Evolutionary conservation across 1,140 invertebrate species (phyloP).

Genomic region (Bemisia tabaci): DNA sequence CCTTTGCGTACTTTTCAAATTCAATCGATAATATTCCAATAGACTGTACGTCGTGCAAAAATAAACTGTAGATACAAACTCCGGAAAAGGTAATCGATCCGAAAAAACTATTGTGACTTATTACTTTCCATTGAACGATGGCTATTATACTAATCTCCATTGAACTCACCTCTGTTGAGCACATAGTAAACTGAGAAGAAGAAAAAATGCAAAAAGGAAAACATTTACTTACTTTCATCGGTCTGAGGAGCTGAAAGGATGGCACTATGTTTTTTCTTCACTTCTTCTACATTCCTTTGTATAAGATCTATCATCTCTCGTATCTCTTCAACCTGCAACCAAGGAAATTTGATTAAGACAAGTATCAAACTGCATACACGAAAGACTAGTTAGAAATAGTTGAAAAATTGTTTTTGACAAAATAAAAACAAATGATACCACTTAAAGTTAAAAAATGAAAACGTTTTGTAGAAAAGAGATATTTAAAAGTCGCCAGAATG

Average conservation of each 20-base stretch:
- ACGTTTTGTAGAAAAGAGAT: too few species aligned
- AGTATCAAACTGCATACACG: background rate
- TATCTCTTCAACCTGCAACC: slow-evolving; percentile 87
- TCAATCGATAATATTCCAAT: too few species aligned
- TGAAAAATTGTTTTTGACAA: background rate
- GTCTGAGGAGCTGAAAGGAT: slow-evolving; percentile 96
- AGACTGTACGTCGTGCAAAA: too few species aligned
- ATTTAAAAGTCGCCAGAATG: too few species aligned
- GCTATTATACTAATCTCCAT: too few species aligned
- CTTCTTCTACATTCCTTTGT: slow-evolving; percentile 96
- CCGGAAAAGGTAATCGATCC: too few species aligned
- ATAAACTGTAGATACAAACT: too few species aligned
- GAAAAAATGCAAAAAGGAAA: slow-evolving; percentile 4
- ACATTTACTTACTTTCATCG: slow-evolving; percentile 93
- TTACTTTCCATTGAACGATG: too few species aligned
- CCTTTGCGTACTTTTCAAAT: too few species aligned
- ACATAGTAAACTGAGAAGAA: background rate
- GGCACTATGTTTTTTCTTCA: slow-evolving; percentile 98
- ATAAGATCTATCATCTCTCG: slow-evolving; percentile 99
- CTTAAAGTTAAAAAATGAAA: background rate
- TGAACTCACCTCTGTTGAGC: too few species aligned
- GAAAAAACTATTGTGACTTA: too few species aligned
- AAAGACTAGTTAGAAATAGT: background rate
- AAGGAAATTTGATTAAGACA: slow-evolving; percentile 12
- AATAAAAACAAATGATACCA: background rate